Evolutionary conservation across 2,888 invertebrate species (phyloP).

Genomic region (Junonia oenone): DNA sequence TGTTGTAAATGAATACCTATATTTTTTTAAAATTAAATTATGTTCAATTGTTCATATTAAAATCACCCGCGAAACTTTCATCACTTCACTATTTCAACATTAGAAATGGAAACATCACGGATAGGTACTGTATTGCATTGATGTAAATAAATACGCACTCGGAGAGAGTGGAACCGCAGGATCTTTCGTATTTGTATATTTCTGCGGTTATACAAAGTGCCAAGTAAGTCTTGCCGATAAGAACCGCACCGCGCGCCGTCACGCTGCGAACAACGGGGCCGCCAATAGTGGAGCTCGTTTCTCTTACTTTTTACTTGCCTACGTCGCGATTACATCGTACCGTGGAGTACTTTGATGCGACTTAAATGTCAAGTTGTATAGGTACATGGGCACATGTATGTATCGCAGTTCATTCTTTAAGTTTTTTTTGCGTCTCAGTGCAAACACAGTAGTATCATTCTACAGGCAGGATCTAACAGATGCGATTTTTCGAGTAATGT

Average conservation of each 20-base stretch:
- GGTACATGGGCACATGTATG: background rate
- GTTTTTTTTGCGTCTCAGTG: background rate
- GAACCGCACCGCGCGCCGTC: slow-evolving; percentile 38
- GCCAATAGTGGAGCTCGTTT: slow-evolving; percentile 43
- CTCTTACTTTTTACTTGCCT: slow-evolving; percentile 28
- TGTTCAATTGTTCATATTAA: background rate
- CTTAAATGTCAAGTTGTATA: slow-evolving; percentile 13
- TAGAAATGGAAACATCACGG: background rate
- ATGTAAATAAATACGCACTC: slow-evolving; percentile 17
- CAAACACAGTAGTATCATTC: background rate
- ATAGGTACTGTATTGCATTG: slow-evolving; percentile 1
- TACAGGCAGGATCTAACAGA: no score
- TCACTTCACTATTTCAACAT: slow-evolving; percentile 12
- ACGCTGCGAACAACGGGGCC: slow-evolving; percentile 56
- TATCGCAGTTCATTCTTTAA: background rate
- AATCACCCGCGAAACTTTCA: slow-evolving; percentile 7
- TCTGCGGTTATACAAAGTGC: slow-evolving; percentile 3
- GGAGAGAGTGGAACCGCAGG: slow-evolving; percentile 14
- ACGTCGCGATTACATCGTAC: slow-evolving; percentile 20
- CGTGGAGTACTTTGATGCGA: slow-evolving; percentile 21
- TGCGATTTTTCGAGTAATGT: no score
- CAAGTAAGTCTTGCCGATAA: slow-evolving; percentile 21
- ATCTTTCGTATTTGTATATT: slow-evolving; percentile 11
- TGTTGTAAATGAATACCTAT: no score
- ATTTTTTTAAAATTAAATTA: background rate